Conservation (phyloP, 1,140 invertebrate genomes). For the Argopecten irradians region DNA sequence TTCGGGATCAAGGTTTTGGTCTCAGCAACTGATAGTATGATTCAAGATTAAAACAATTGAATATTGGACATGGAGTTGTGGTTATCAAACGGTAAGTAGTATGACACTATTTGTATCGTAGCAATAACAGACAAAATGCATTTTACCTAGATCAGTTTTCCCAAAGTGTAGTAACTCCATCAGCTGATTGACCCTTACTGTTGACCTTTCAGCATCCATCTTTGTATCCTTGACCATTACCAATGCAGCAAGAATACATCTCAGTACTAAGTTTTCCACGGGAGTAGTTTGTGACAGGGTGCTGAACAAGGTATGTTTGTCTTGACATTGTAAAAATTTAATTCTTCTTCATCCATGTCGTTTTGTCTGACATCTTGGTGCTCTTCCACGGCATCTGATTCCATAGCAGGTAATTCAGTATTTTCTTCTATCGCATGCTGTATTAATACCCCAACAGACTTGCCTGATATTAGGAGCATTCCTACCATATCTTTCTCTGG, state of each 20-base stretch:
- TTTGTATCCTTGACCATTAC: slow-evolving; percentile 60
- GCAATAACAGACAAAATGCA: too few species aligned
- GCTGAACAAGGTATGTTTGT: not conserved
- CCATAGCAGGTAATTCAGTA: not conserved
- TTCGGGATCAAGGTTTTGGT: too few species aligned
- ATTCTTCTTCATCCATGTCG: slow-evolving; percentile 31
- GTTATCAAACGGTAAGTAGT: not conserved
- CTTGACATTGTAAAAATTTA: not conserved
- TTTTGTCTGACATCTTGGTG: slow-evolving; percentile 27
- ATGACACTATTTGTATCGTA: too few species aligned
- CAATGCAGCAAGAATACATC: slow-evolving; percentile 57
- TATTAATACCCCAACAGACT: slow-evolving; percentile 53
- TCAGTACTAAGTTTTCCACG: not conserved
- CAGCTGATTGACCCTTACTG: slow-evolving; percentile 59
- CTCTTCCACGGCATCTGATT: slow-evolving; percentile 16
- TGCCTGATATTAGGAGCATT: slow-evolving; percentile 51
- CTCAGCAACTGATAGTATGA: too few species aligned
- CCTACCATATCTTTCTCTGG: slow-evolving; percentile 46
- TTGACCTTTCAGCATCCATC: slow-evolving; percentile 46
- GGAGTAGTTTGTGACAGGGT: not conserved
- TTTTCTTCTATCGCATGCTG: slow-evolving; percentile 1
- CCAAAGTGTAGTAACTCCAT: slow-evolving; percentile 49
- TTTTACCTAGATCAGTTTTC: slow-evolving; percentile 32
- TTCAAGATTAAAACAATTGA: too few species aligned
- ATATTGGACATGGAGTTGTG: too few species aligned